Conservation (phyloP, 2,113 vertebrate species). For the Neogobius melanostomus region DNA sequence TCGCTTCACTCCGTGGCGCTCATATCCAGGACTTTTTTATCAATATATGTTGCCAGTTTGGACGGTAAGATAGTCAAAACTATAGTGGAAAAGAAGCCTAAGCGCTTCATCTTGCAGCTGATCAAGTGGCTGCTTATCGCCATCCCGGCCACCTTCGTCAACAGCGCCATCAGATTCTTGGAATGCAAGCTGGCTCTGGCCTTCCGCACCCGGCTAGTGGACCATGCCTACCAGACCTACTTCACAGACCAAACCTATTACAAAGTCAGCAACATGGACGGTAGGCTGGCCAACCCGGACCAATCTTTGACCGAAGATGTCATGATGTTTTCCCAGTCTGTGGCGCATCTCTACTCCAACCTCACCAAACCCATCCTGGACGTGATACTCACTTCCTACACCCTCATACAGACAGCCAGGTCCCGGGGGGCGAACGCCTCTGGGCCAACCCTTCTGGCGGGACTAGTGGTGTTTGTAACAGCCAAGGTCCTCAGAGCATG, state of each 20-base stretch:
- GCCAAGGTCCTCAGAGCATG: conserved; percentile 92
- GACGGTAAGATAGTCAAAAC: conserved; percentile 97
- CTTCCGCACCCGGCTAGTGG: conserved; percentile 92
- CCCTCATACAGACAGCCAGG: conserved; percentile 89
- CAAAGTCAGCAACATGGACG: conserved; percentile 93
- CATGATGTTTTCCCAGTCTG: conserved; percentile 94
- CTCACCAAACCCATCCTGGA: conserved; percentile 97
- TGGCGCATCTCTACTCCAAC: conserved; percentile 98
- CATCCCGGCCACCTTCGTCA: conserved; percentile 97
- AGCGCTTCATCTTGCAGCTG: conserved; percentile 85
- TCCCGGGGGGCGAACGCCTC: conserved; percentile 89
- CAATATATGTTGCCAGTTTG: conserved; percentile 93
- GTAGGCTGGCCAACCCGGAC: conserved; percentile 92
- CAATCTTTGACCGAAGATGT: conserved; percentile 98
- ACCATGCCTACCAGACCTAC: conserved; percentile 91
- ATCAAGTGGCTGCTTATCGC: conserved; percentile 95
- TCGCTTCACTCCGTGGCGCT: conserved; percentile 91
- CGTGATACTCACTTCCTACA: conserved; percentile 93
- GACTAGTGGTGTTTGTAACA: conserved; percentile 90
- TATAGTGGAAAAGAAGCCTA: conserved; percentile 92
- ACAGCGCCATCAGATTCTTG: conserved; percentile 95
- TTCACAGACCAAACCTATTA: conserved; percentile 96
- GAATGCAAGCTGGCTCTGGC: conserved; percentile 95
- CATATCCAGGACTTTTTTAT: conserved; percentile 95
- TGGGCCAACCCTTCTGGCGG: conserved; percentile 89